Evolutionary conservation across 1,140 invertebrate species (phyloP), one percentile per base, ranked within the genome.

Genomic region (Lasioglossum baleicum): DNA sequence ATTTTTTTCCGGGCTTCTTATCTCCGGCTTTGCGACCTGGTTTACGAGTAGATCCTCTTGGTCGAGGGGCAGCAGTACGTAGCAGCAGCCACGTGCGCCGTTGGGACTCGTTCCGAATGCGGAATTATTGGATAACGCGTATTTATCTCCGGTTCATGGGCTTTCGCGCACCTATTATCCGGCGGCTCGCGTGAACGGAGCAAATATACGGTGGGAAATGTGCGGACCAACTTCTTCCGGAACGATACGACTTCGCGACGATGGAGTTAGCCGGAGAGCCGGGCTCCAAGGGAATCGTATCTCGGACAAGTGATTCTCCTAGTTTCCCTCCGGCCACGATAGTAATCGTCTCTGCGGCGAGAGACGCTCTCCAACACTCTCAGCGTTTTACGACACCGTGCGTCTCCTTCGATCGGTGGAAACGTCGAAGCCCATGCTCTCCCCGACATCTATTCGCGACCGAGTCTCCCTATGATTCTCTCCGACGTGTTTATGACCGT

Each of bases 121-220:
- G 22, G 71, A 71, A 69, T 69, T 56, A 60, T 61, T 58, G 56
- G 60, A 48, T 74, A 58, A 74, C 61, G 53, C 20, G 64, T 51
- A 58, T 81, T 82, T 68, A 64, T 51, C 40, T 13, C 53, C 5
- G 56, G 20, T 58, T 56, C 26, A 40, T 7, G 13, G 44, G 20
- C 48, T 69, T n/a, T 8, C 56, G 56, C 56, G 20, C 56, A 7
- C 56, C 5, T 53, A 58, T 58, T 58, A 58, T 58, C 56, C 56
- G 7, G 20, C 7, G 56, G 56, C 51, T 56, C 20, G 51, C 15
- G 20, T 20, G 51, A 17, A 58, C 7, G 56, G 20, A 7, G 5
- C 6, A 7, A 56, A 56, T 56, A 56, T 56, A 56, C 53, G 13
- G 51, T 5, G 51, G 51, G 17, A 53, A 53, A 53, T 20, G 51